phyloP scores from a whole-genome alignment of 2,113 vertebrate genomes.

The Tyrannus savana region DNA sequence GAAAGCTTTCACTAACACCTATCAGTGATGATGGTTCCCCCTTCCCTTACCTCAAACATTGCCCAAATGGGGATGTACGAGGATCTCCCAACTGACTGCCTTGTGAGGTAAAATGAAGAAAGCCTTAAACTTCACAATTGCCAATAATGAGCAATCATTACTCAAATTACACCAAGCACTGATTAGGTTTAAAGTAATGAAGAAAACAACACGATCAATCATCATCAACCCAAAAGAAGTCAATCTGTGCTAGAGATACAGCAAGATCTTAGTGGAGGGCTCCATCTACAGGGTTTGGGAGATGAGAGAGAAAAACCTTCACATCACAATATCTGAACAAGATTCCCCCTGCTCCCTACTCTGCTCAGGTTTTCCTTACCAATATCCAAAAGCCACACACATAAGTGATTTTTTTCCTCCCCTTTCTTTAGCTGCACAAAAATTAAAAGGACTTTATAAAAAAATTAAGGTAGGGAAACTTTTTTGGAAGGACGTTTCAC shows the following conservation, averaged over 20 bases:
- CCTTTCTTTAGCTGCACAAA: not conserved
- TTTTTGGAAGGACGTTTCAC: not conserved
- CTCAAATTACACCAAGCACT: constrained; percentile 98
- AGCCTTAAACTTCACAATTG: constrained; percentile 93
- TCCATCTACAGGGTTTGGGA: constrained; percentile 83
- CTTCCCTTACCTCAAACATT: constrained; percentile 8
- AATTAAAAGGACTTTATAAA: not conserved
- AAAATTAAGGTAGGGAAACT: not conserved
- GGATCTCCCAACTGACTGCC: constrained; percentile 79
- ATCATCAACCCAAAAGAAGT: constrained; percentile 91
- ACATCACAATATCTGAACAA: constrained; percentile 16
- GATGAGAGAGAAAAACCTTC: constrained; percentile 30
- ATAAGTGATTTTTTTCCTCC: not conserved
- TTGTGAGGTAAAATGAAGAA: constrained; percentile 86
- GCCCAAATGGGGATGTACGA: constrained; percentile 63
- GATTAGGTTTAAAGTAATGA: constrained; percentile 99
- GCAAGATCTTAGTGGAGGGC: constrained; percentile 78
- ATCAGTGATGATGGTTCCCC: constrained; percentile 29
- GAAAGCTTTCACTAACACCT: constrained; percentile 28
- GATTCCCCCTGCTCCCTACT: not conserved
- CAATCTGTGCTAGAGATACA: constrained; percentile 76
- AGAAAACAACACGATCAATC: constrained; percentile 99
- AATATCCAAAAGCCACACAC: not conserved
- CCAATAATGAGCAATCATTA: constrained; percentile 99
- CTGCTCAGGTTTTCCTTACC: not conserved